A percentile compares a stretch with the other conserved stretches of the same genome.
Conservation (phyloP, 2,888 invertebrate species). For the Mythimna ferrago region DNA sequence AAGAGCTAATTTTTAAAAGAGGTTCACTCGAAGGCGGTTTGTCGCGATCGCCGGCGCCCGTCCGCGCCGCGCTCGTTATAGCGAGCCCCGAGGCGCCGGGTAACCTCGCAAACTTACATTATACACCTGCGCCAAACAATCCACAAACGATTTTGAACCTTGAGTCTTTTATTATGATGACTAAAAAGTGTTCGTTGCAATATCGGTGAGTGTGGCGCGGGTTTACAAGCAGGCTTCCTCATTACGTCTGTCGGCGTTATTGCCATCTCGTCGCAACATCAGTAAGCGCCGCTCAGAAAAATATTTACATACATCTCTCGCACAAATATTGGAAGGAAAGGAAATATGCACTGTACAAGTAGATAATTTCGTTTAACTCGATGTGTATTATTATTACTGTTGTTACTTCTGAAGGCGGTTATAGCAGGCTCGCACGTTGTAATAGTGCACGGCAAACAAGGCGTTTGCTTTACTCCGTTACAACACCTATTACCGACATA, state of each 20-base stretch:
- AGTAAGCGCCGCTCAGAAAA: constrained; percentile 84
- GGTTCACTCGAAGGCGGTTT: constrained; percentile 74
- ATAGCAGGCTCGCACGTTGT: constrained; percentile 46
- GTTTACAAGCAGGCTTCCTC: constrained; percentile 82
- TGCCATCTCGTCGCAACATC: constrained; percentile 82
- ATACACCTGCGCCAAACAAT: constrained; percentile 69
- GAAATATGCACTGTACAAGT: constrained; percentile 66
- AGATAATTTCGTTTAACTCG: constrained; percentile 70
- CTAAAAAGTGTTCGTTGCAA: constrained; percentile 41
- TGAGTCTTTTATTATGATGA: constrained; percentile 62
- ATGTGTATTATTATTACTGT: constrained; percentile 74
- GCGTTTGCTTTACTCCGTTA: constrained; percentile 50
- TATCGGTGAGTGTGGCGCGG: constrained; percentile 65
- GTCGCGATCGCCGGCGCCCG: constrained; percentile 77
- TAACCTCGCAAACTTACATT: constrained; percentile 74
- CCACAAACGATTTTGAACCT: constrained; percentile 75
- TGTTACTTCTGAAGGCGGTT: constrained; percentile 66
- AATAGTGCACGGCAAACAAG: constrained; percentile 2
- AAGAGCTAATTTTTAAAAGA: constrained; percentile 81
- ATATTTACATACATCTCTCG: constrained; percentile 84
- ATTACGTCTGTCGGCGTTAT: constrained; percentile 86
- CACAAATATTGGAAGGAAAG: constrained; percentile 76
- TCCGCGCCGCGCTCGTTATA: constrained; percentile 83
- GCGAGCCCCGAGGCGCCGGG: constrained; percentile 82
- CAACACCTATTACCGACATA: constrained; percentile 54